Percentiles rank a stretch among this genome's conserved stretches.
Evolutionary conservation across 1,140 invertebrate genomes (phyloP).

Genomic region (Agrilus planipennis): DNA sequence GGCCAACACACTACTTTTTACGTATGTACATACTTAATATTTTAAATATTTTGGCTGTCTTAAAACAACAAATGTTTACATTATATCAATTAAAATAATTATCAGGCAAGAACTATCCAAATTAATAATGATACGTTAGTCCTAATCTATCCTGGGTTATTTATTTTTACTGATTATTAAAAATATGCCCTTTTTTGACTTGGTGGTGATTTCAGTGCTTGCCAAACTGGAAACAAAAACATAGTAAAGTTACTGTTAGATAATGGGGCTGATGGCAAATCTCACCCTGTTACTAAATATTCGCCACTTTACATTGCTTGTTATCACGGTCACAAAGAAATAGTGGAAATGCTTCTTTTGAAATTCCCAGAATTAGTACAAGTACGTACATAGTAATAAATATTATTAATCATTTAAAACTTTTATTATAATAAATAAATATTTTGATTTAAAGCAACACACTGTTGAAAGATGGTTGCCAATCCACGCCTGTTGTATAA

Average conservation of each 20-base stretch:
- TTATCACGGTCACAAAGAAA: slow-evolving; percentile 71
- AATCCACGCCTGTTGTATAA: slow-evolving; percentile 83
- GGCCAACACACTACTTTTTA: slow-evolving; percentile 73
- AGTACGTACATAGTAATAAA: slow-evolving; percentile 30
- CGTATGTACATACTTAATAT: slow-evolving; percentile 37
- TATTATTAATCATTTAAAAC: background rate
- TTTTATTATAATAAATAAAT: background rate
- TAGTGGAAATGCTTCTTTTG: slow-evolving; percentile 65
- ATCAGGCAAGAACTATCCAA: too few species aligned
- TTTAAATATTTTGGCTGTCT: background rate
- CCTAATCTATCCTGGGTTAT: too few species aligned
- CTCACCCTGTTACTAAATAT: slow-evolving; percentile 81
- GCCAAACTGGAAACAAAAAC: slow-evolving; percentile 68
- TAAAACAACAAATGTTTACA: too few species aligned
- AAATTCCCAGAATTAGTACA: slow-evolving; percentile 57
- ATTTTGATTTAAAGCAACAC: slow-evolving; percentile 41
- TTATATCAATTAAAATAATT: too few species aligned
- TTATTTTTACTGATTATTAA: background rate
- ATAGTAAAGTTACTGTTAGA: slow-evolving; percentile 70
- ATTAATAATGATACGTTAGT: too few species aligned
- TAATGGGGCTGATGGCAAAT: slow-evolving; percentile 71
- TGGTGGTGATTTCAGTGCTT: slow-evolving; percentile 45
- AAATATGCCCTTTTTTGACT: background rate
- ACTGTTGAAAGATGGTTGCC: slow-evolving; percentile 90
- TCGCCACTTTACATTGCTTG: slow-evolving; percentile 87